Conservation (phyloP, 2,888 invertebrate species). For the Pteria penguin region DNA sequence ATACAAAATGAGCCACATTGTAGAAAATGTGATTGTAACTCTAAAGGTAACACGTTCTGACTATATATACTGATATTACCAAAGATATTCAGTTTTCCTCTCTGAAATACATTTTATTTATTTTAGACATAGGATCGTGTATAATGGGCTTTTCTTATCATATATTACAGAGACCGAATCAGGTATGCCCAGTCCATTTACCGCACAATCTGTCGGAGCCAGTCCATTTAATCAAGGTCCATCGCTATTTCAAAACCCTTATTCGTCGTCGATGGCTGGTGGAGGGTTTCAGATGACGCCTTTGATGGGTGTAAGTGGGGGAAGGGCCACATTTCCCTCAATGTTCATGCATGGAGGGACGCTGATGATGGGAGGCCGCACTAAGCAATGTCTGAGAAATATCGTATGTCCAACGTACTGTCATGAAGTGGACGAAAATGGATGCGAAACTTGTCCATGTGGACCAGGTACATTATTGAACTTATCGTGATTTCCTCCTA, state of each 20-base stretch:
- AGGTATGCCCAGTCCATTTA: neutral
- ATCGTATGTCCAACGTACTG: constrained; percentile 58
- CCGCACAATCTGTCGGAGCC: neutral
- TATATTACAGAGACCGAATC: no score
- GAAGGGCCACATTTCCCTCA: constrained; percentile 9
- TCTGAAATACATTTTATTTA: no score
- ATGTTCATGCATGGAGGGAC: constrained; percentile 22
- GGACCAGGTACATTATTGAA: constrained; percentile 49
- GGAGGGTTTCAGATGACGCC: constrained; percentile 9
- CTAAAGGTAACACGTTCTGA: no score
- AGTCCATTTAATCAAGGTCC: constrained; percentile 39
- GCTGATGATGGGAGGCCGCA: neutral
- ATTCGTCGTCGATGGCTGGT: constrained; percentile 23
- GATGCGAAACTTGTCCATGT: constrained; percentile 59
- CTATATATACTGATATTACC: no score
- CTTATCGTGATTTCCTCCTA: no score
- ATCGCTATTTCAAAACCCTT: constrained; percentile 35
- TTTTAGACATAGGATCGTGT: no score
- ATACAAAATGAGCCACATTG: neutral
- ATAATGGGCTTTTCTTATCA: no score
- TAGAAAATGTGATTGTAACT: neutral
- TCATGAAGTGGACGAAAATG: constrained; percentile 48
- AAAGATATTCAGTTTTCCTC: no score
- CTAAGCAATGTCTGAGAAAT: constrained; percentile 23
- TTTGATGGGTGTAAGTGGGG: constrained; percentile 12